Evolutionary conservation across 2,113 vertebrate species (phyloP).

Genomic region (Syngnathus typhle): DNA sequence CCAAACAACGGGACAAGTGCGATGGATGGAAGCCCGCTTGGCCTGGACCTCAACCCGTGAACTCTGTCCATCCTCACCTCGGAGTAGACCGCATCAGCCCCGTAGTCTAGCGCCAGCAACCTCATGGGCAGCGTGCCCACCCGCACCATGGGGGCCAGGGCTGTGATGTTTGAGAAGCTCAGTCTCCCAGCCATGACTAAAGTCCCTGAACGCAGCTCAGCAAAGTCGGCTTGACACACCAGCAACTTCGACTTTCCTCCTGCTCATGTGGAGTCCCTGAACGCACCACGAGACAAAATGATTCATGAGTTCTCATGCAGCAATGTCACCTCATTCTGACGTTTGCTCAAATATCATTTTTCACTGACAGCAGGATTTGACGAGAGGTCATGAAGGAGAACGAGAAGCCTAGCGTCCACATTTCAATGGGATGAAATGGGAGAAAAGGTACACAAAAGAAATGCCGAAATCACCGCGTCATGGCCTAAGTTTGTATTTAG

Average conservation of each 20-base stretch:
- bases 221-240: too few species aligned
- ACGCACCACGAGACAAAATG: too few species aligned
- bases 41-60: neutral
- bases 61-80: conserved; percentile 74
- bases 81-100: conserved; percentile 92
- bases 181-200: conserved; percentile 52
- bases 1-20: conserved; percentile 18
- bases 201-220: conserved; percentile 6
- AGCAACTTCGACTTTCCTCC: too few species aligned
- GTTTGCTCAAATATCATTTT: neutral
- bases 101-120: conserved; percentile 90
- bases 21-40: neutral
- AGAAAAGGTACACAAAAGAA: neutral
- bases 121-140: conserved; percentile 93
- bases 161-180: conserved; percentile 76
- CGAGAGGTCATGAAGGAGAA: neutral
- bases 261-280: too few species aligned
- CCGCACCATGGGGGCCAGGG: conserved; percentile 93
- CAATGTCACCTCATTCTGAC: neutral
- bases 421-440: neutral
- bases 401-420: neutral
- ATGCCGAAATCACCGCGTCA: neutral
- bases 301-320: neutral
- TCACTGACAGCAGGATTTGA: too few species aligned
- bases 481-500: neutral